Base-by-base conservation (phyloP, 2,797 vertebrate species). In the Malurus splendens region DNA sequence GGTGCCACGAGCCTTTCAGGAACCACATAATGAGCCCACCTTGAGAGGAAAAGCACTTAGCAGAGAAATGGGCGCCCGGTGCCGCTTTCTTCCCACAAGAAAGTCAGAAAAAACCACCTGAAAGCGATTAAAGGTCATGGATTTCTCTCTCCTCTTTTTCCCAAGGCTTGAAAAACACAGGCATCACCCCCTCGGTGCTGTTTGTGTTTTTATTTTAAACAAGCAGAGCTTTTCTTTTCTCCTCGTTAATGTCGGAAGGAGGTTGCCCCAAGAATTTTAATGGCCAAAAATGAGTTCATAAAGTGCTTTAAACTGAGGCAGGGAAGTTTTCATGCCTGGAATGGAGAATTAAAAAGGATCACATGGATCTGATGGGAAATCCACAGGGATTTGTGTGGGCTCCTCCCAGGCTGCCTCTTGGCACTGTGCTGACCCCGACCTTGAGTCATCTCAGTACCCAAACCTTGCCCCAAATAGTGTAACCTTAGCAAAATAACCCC, bases 81-180 rank as follows among this genome's bases (percentile, higher is more conserved):
- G 48, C 86, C 41, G 64, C 56, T 86, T 87, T 48, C 54, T 87
- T 70, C 82, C 48, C 11, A 30, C 45, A 76, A 76, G 55, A 32
- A 93, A 86, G 61, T 57, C 74, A 79, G 55, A 62, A 90, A 90
- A 65, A 84, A 72, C 71, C 5, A 62, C 51, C 81, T 82, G 71
- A 64, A 82, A 93, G 88, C 13, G 0, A 90, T 33, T 66, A 94
- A 93, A 94, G 92, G 93, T 94, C 93, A 95, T 30, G 84, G 88
- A 95, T 92, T 94, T 92, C 36, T 88, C 80, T 55, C 74, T 75
- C 55, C 55, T 76, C 24, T 82, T 76, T 82, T 76, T 22, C 28
- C 84, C 12, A 44, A 74, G 84, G 72, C 87, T 86, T 77, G 90
- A 90, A 91, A 93, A 91, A 72, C 19, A 75, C 3, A 20, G 60